A percentile compares a stretch with the other conserved stretches of the same genome.
Evolutionary conservation across 2,888 invertebrate genomes (phyloP).

Genomic region (Blera fallax): DNA sequence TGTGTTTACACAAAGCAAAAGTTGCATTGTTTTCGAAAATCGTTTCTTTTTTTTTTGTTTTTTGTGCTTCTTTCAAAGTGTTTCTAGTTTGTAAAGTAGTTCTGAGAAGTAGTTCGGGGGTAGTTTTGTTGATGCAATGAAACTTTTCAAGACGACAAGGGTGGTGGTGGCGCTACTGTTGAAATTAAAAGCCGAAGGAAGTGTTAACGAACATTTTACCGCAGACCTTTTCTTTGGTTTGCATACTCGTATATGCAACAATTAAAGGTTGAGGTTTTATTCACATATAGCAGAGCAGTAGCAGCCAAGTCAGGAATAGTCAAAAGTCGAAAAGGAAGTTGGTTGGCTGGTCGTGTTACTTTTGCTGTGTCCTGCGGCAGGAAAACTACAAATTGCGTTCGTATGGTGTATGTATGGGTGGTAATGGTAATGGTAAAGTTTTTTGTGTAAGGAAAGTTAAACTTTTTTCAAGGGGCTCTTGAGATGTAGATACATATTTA

Average conservation of each 20-base stretch:
- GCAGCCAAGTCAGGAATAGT: slow-evolving; percentile 8
- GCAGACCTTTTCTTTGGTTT: slow-evolving; percentile 34
- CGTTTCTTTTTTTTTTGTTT: slow-evolving; percentile 5
- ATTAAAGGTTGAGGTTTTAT: slow-evolving; percentile 48
- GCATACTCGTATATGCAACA: slow-evolving; percentile 42
- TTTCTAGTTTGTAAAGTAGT: slow-evolving; percentile 50
- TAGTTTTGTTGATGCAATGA: slow-evolving; percentile 29
- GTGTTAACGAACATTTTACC: slow-evolving; percentile 60
- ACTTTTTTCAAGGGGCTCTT: not conserved
- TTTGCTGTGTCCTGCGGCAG: slow-evolving; percentile 11
- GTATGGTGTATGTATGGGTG: not conserved
- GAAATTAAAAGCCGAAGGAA: slow-evolving; percentile 22
- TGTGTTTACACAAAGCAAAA: slow-evolving; percentile 61
- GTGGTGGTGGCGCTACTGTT: not conserved
- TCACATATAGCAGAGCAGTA: slow-evolving; percentile 3
- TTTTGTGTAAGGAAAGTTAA: not conserved
- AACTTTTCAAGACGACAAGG: slow-evolving; percentile 31
- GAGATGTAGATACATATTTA: not conserved
- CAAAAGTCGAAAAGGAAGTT: slow-evolving; percentile 14
- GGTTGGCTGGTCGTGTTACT: not conserved
- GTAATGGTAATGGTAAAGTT: slow-evolving; percentile 36
- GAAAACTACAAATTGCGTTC: slow-evolving; percentile 16
- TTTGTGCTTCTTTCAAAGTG: slow-evolving; percentile 24
- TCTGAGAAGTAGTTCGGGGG: slow-evolving; percentile 31
- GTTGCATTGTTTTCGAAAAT: slow-evolving; percentile 46